phyloP scores from a whole-genome alignment of 2,797 vertebrate species.

The Taenioides sp. region DNA sequence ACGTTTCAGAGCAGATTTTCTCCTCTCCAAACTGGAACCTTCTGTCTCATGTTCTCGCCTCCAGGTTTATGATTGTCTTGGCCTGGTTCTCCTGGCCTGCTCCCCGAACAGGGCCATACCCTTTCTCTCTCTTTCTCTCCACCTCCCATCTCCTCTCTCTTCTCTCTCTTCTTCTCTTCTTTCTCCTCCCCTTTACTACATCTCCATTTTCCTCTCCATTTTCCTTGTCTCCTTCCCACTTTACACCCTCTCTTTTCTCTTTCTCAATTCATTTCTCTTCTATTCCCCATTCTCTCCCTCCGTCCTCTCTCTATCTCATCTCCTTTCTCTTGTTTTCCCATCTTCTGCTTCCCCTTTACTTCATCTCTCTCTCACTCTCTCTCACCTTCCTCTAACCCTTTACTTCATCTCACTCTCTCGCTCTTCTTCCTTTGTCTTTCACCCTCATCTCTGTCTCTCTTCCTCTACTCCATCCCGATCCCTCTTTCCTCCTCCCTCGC shows the following conservation, averaged over 20 bases:
- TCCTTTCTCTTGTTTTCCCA: neutral
- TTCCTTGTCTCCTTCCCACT: neutral
- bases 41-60: slow-evolving; percentile 3
- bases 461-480: neutral
- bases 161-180: neutral
- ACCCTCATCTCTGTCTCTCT: neutral
- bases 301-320: neutral
- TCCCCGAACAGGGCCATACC: neutral
- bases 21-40: neutral
- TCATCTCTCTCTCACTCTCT: neutral
- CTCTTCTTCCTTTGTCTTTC: neutral
- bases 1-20: neutral
- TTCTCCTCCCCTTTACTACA: too few species aligned
- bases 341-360: too few species aligned
- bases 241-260: neutral
- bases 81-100: neutral
- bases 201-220: neutral
- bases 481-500: neutral
- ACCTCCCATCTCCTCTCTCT: too few species aligned
- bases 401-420: too few species aligned
- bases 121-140: neutral
- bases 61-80: slow-evolving; percentile 11
- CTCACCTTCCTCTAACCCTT: too few species aligned
- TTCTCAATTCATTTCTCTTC: neutral
- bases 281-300: neutral